Evolutionary conservation across 2,888 invertebrate species (phyloP), one percentile per base, ranked within the genome.

Genomic region (Coremacera marginata): DNA sequence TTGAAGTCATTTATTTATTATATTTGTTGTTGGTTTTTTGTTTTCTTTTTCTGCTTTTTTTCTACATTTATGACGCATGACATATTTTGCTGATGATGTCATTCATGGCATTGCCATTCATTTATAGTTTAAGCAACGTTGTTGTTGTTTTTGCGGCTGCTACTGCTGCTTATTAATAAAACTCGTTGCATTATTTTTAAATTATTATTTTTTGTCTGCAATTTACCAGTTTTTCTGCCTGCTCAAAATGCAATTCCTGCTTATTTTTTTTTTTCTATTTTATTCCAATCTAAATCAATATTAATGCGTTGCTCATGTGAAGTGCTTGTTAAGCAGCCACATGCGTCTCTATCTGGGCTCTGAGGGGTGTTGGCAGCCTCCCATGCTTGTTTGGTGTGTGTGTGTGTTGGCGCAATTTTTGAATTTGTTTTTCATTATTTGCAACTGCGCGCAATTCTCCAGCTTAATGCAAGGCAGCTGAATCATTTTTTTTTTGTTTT

Each of bases 71-170:
- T 62, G 62, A 52, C 37, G 60, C 72, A 25, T 27, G 62, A 72
- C 72, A 72, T 72, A 49, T 72, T 62, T 49, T 19, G 62, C 62
- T 62, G 72, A 72, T 72, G 72, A 72, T 62, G 62, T 72, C 72
- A 72, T 72, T 60, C 62, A 62, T 62, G 31, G n/a, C 14, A 3
- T 55, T 55, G 55, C 55, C 55, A 19, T 22, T 22, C n/a, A 19
- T 55, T 19, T 19, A 55, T 55, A 3, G 7, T 22, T 55, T 5
- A 44, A 67, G 37, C 14, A 5, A 22, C 34, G 68, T 68, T 49
- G 68, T 22, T 68, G 63, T 51, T 68, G 8, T 67, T 49, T 19
- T 4, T 4, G 60, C 7, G 1, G 27, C 27, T 62, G 63, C 34
- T 62, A 16, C 27, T 62, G 31, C 63, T 63, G n/a, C 63, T 63